A percentile compares a stretch with the other conserved stretches of the same genome.
These are phyloP conservation scores for Cosmia trapezina DNA, from an alignment of 2,888 invertebrate genomes.

Conservation along the genomic window DNA sequence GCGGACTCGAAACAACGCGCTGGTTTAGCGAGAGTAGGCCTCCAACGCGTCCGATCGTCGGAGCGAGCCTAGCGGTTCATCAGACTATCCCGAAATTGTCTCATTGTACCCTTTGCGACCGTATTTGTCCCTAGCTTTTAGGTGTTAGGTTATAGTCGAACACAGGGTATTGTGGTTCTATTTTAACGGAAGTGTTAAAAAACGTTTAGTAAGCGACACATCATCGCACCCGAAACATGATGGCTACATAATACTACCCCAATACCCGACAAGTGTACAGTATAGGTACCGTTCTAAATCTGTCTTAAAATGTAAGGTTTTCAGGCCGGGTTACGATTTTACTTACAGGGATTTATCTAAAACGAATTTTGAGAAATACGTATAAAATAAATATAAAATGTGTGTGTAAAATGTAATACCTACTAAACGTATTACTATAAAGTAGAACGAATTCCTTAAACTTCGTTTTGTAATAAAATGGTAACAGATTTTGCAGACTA, in stretches of 20 bases:
- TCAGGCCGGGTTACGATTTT: slow-evolving; percentile 75
- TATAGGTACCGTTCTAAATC: slow-evolving; percentile 82
- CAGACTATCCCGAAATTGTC: slow-evolving; percentile 62
- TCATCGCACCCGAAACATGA: slow-evolving; percentile 78
- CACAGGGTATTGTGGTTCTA: slow-evolving; percentile 91
- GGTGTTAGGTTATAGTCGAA: slow-evolving; percentile 87
- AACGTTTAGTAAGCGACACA: slow-evolving; percentile 82
- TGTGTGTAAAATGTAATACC: slow-evolving; percentile 47
- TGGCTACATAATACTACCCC: slow-evolving; percentile 88
- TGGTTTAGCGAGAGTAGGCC: slow-evolving; percentile 8
- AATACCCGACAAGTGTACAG: slow-evolving; percentile 87
- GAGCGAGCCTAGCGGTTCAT: slow-evolving; percentile 36
- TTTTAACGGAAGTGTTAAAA: slow-evolving; percentile 87
- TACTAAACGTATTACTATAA: slow-evolving; percentile 45
- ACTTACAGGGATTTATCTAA: slow-evolving; percentile 67
- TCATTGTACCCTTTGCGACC: slow-evolving; percentile 86
- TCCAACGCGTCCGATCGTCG: slow-evolving; percentile 40
- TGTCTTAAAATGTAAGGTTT: slow-evolving; percentile 80
- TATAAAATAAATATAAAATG: slow-evolving; percentile 52
- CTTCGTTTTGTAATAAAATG: slow-evolving; percentile 62
- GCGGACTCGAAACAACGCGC: background rate
- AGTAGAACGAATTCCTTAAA: slow-evolving; percentile 64
- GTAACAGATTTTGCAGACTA: slow-evolving; percentile 51
- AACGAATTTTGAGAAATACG: slow-evolving; percentile 69
- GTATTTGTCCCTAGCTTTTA: slow-evolving; percentile 89